Conservation (phyloP, 2,888 invertebrate species). For the Tigriopus californicus region DNA sequence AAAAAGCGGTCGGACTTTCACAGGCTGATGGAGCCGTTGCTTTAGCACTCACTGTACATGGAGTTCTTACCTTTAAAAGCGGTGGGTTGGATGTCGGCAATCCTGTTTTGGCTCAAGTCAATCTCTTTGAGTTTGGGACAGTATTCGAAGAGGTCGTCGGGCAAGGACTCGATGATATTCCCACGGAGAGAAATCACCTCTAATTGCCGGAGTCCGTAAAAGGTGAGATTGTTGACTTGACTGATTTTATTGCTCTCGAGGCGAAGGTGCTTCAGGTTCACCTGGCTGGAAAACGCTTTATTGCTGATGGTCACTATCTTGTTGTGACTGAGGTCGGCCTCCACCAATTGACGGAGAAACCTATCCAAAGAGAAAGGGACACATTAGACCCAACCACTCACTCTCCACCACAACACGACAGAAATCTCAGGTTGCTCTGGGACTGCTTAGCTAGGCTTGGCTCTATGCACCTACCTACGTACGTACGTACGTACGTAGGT, state of each 20-base stretch:
- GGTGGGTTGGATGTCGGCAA: conserved; percentile 22
- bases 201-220: conserved; percentile 1
- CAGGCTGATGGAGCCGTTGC: not conserved
- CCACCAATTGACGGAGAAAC: conserved; percentile 4
- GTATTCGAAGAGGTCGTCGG: conserved; percentile 20
- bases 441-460: too few species aligned
- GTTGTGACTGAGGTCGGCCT: conserved; percentile 9
- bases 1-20: not conserved
- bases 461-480: too few species aligned
- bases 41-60: not conserved
- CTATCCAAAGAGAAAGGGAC: not conserved
- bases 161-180: not conserved
- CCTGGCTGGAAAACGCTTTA: conserved; percentile 1
- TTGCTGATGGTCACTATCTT: conserved; percentile 3
- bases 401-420: too few species aligned
- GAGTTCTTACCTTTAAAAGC: conserved; percentile 22
- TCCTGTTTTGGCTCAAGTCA: conserved; percentile 22
- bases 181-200: conserved; percentile 1
- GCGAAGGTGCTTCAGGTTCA: conserved; percentile 6
- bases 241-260: conserved; percentile 7
- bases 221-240: conserved; percentile 10
- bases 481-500: too few species aligned
- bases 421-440: too few species aligned
- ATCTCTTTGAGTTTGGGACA: conserved; percentile 22
- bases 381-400: too few species aligned